Evolutionary conservation across 92 coral and sea anemone genomes (phyloP), one percentile per base, ranked within the genome.

Genomic region (Actinernus sp.): DNA sequence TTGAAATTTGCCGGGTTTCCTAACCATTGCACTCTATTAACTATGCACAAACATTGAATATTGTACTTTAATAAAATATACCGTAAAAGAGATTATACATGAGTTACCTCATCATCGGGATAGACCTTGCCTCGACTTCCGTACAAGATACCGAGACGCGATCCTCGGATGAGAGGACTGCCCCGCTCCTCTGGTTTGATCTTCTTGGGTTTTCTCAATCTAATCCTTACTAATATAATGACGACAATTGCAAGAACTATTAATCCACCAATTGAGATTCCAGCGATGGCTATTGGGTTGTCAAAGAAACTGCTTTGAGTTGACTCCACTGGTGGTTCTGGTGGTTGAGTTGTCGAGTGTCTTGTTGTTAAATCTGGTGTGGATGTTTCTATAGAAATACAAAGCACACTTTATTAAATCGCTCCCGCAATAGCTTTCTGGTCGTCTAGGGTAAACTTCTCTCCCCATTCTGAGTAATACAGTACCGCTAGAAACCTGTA

Each of bases 81-180:
- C n/a, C n/a, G n/a, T n/a, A n/a, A n/a, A 14, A 34, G 41, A 14
- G 6, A 6, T 34, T 34, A 6, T 6, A 6, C 14, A 6, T 34
- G 6, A 34, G 14, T 45, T 18, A 45, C 52, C 52, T 45, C 18
- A 9, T 45, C 52, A 4, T 45, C 52, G 19, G 52, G 52, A 23
- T 6, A 45, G 5, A 45, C 52, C 52, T 18, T 45, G 8, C 11
- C 10, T 18, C 19, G 52, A 25, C 61, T 50, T 32, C 73, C 61
- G 46, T 40, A 5, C 46, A 49, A n/a, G 46, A 11, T 56, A 21
- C 48, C 48, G 28, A 49, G 73, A 2, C 49, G 61, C 33, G 61
- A 49, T 30, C 69, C 65, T 31, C 46, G 69, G 22, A 48, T 49
- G 47, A 66, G 23, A 33, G 65, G 76, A 23, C 52, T 45, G 5